These are phyloP conservation scores for Promerops cafer DNA, from an alignment of 2,113 vertebrate species.

Conservation along the genomic window DNA sequence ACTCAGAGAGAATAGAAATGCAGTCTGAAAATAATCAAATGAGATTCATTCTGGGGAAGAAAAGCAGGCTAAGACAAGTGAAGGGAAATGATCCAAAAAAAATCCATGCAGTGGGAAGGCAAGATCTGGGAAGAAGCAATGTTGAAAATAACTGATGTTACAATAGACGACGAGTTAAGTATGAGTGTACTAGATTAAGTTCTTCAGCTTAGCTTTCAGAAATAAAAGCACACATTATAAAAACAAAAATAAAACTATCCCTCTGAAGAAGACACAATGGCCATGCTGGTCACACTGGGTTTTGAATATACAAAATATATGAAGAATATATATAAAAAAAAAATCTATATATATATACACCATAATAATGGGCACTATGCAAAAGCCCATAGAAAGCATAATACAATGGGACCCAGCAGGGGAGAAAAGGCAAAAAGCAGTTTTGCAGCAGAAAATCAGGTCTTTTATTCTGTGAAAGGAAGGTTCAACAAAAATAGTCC, in stretches of 20 bases:
- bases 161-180: not conserved
- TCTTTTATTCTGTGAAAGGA: not conserved
- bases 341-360: not conserved
- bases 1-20: constrained; percentile 17
- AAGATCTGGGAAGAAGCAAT: not conserved
- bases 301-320: not conserved
- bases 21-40: constrained; percentile 35
- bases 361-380: not conserved
- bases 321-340: not conserved
- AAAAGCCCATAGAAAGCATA: not conserved
- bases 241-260: not conserved
- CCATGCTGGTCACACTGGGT: not conserved
- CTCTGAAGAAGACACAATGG: not conserved
- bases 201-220: not conserved
- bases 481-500: not conserved
- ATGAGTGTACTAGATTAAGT: not conserved
- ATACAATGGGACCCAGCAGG: not conserved
- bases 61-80: constrained; percentile 22
- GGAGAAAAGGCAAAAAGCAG: not conserved
- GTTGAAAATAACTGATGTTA: constrained; percentile 43
- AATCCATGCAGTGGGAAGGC: not conserved
- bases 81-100: constrained; percentile 43
- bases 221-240: not conserved
- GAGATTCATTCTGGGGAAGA: not conserved
- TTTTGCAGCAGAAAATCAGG: not conserved